Conservation (phyloP, 2,113 vertebrate genomes). For the Dendrocopos noguchii region DNA sequence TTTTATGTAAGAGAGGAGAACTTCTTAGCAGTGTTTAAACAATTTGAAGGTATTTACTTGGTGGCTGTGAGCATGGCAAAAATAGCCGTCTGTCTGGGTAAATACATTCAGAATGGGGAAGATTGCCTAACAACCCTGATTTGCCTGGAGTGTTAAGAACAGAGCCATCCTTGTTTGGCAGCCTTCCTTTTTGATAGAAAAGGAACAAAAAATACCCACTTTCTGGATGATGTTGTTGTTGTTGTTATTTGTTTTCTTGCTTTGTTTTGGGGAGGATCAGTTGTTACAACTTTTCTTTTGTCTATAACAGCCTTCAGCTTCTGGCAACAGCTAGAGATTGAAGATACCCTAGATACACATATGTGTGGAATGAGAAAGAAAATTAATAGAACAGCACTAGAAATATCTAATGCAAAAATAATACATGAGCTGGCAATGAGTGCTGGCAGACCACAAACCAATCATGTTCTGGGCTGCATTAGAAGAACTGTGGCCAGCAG, state of each 20-base stretch:
- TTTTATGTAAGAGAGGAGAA: background rate
- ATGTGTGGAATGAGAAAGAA: background rate
- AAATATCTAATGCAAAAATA: background rate
- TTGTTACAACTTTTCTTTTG: background rate
- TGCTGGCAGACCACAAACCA: no score
- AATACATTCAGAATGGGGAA: background rate
- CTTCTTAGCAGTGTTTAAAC: background rate
- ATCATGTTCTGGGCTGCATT: no score
- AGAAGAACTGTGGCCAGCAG: no score
- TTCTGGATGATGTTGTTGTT: no score
- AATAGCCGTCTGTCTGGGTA: background rate
- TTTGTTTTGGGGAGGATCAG: no score
- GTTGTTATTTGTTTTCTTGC: no score
- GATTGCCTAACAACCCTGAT: background rate
- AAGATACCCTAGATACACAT: background rate
- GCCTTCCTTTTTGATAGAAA: background rate
- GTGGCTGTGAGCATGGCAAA: background rate
- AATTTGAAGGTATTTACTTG: background rate
- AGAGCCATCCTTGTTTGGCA: rapidly evolving
- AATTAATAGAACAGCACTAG: background rate
- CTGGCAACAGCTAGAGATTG: background rate
- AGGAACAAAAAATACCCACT: no score
- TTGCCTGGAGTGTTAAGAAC: background rate
- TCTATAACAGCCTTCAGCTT: background rate
- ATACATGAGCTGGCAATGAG: background rate